Evolutionary conservation across 2,113 vertebrate species (phyloP).

Genomic region (Nothobranchius furzeri): DNA sequence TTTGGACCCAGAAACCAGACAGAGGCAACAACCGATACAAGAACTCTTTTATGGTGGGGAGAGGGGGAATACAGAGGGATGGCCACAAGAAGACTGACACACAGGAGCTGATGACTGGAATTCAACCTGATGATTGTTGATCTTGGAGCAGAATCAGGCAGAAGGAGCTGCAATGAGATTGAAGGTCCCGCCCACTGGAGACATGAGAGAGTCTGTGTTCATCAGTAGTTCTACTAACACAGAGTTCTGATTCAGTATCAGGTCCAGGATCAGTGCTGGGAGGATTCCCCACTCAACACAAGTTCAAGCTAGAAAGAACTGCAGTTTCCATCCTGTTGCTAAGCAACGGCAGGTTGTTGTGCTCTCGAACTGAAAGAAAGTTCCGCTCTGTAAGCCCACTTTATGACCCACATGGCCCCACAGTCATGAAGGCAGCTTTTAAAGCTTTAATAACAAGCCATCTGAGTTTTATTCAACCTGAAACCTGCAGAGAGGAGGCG

Average conservation of each 20-base stretch:
- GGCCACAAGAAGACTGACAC: no score
- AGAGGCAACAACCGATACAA: no score
- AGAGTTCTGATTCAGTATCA: not conserved
- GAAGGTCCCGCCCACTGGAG: no score
- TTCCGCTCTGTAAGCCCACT: constrained; percentile 27
- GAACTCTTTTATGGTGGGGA: no score
- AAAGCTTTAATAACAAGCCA: constrained; percentile 1
- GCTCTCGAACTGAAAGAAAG: not conserved
- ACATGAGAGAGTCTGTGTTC: no score
- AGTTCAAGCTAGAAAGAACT: not conserved
- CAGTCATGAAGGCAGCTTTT: constrained; percentile 4
- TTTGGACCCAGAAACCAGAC: no score
- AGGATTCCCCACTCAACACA: not conserved
- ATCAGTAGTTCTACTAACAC: no score
- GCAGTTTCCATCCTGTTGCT: not conserved
- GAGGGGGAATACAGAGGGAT: no score
- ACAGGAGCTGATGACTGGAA: no score
- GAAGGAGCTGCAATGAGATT: no score
- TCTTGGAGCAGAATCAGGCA: no score
- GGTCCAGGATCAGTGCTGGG: not conserved
- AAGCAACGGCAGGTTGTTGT: not conserved
- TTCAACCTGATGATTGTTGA: no score
- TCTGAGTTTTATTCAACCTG: not conserved
- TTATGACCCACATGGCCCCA: constrained; percentile 12
- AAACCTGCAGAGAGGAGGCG: not conserved